Percentiles rank a stretch among this genome's conserved stretches.
Evolutionary conservation across 1,140 invertebrate species (phyloP).

Genomic region (Prorops nasuta): DNA sequence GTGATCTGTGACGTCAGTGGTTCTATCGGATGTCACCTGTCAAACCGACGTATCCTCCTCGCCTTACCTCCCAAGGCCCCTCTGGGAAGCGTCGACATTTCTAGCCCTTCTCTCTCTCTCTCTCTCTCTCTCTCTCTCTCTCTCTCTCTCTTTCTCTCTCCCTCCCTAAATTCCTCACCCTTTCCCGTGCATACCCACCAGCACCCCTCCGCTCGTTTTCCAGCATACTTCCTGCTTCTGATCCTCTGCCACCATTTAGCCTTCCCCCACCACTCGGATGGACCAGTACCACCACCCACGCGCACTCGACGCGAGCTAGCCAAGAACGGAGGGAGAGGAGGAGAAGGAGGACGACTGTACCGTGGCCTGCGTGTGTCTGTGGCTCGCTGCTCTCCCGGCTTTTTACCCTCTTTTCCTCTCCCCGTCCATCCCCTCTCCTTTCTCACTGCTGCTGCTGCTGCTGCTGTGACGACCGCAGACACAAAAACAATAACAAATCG

Average conservation of each 20-base stretch:
- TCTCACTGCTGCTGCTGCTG: conserved; percentile 26
- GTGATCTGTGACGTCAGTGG: conserved; percentile 45
- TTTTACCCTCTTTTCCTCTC: conserved; percentile 20
- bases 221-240: neutral
- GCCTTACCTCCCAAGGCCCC: conserved; percentile 21
- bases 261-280: neutral
- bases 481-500: conserved; percentile 59
- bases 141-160: neutral
- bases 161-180: neutral
- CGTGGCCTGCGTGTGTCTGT: too few relatives aligned
- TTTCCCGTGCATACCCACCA: conserved; percentile 10
- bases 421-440: conserved; percentile 21
- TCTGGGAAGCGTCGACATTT: too few relatives aligned
- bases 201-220: conserved; percentile 2
- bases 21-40: conserved; percentile 51
- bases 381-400: conserved; percentile 2
- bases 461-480: conserved; percentile 49
- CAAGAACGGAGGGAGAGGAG: neutral
- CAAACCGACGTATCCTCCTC: conserved; percentile 38
- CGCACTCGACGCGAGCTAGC: neutral
- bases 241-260: neutral
- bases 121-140: neutral
- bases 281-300: too few relatives aligned
- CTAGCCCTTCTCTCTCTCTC: neutral
- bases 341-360: neutral